Percentiles rank a stretch among this genome's conserved stretches.
These are phyloP conservation scores for Acrocephalus kingi DNA, from an alignment of 2,113 vertebrate species.

Conservation along the genomic window DNA sequence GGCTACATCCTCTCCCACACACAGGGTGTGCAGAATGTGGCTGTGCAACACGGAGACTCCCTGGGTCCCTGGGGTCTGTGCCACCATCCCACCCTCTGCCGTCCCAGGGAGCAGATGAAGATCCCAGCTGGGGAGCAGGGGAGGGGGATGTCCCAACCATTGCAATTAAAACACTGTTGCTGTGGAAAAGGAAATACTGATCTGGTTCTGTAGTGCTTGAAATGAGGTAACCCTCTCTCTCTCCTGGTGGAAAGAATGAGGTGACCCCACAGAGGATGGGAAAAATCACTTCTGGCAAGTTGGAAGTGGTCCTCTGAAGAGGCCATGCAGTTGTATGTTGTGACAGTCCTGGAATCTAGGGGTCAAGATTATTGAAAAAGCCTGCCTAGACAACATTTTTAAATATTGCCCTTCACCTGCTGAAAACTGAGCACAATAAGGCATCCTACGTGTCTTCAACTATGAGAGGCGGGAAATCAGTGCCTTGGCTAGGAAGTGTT, in stretches of 20 bases:
- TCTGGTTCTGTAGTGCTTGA: not conserved
- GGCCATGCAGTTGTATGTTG: accelerated
- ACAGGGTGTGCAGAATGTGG: accelerated
- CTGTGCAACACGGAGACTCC: accelerated
- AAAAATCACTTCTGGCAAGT: not conserved
- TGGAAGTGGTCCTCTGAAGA: not conserved
- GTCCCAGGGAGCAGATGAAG: not conserved
- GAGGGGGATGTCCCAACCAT: not conserved
- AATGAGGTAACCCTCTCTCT: not conserved
- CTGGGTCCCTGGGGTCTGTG: not conserved
- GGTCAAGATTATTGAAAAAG: not conserved
- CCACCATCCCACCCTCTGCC: accelerated
- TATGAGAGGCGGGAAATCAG: accelerated
- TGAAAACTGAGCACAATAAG: not conserved
- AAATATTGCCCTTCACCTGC: not conserved
- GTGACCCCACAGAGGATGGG: not conserved
- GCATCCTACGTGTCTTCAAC: not conserved
- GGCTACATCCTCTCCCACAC: accelerated
- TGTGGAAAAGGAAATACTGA: not conserved
- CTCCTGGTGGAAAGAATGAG: not conserved
- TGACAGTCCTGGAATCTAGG: not conserved
- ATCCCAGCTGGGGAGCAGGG: accelerated
- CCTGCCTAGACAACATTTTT: not conserved
- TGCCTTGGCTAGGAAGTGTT: not conserved
- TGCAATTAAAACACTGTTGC: not conserved